Evolutionary conservation across 2,888 invertebrate species (phyloP), one percentile per base, ranked within the genome.

Genomic region (Encarsia formosa): DNA sequence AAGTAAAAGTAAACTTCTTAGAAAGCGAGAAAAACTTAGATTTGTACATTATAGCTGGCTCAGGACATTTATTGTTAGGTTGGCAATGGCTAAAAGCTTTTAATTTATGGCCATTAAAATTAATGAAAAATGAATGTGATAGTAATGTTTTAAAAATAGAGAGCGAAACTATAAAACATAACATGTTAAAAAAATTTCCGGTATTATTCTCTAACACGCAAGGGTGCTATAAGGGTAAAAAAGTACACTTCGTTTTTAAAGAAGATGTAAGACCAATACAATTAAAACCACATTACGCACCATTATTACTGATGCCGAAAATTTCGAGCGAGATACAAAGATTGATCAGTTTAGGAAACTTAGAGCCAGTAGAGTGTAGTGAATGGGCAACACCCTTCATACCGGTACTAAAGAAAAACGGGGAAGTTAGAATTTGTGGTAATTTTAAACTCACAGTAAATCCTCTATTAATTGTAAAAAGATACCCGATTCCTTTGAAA

Each of bases 361-460:
- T 56, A 61, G 44, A 52, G 57, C 38, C 47, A 34, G 49, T 60
- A 46, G 22, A 63, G 18, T 40, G 39, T 32, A 64, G 64, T 23
- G 60, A 63, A 49, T 66, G 67, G 65, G 66, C 63, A 13, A 66
- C 68, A 11, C 66, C 68, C 5, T 61, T 67, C 24, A 65, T 67
- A 2, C 61, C 62, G 6, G 64, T 68, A 18, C 31, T 51, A 9
- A 65, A 66, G 54, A 55, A 54, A 35, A 56, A 61, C 32, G 58
- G 56, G 6, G 40, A 49, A 20, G 58, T 68, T 6, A 51, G 65
- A 37, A 40, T 61, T 19, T 62, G 60, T 37, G 60, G 59, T 11
- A 56, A 63, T 40, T 63, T 60, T 35, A 63, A 60, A 64, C 47
- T 63, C 8, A 65, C 64, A 2, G 39, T 66, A 15, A 67, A 65